phyloP scores from a whole-genome alignment of 2,113 vertebrate genomes.

The Columba janthina region DNA sequence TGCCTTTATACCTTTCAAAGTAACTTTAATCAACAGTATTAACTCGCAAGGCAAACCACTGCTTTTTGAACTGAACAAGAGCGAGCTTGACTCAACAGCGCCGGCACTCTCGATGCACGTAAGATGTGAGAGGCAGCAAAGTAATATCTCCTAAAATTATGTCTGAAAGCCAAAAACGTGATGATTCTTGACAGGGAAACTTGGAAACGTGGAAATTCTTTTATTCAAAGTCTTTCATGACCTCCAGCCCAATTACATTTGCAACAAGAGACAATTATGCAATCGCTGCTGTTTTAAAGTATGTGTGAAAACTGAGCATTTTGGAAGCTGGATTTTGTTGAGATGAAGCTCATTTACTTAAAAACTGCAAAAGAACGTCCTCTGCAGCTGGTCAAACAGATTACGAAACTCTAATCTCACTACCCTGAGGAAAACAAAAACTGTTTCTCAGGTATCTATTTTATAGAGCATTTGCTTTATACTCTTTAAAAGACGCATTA shows the following conservation, averaged over 20 bases:
- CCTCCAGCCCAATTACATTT: constrained; percentile 37
- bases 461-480: constrained; percentile 26
- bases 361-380: constrained; percentile 55
- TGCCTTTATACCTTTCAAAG: constrained; percentile 45
- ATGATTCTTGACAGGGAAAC: constrained; percentile 7
- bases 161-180: constrained; percentile 38
- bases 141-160: constrained; percentile 10
- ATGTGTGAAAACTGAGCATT: constrained; percentile 4
- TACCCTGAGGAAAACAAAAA: constrained; percentile 60
- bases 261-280: constrained; percentile 18
- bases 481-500: constrained; percentile 19
- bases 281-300: constrained; percentile 9
- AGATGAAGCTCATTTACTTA: constrained; percentile 64
- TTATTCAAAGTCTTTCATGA: constrained; percentile 46
- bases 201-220: constrained; percentile 43
- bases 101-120: not conserved
- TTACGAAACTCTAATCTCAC: constrained; percentile 63
- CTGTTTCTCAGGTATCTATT: constrained; percentile 56
- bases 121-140: constrained; percentile 8
- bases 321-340: constrained; percentile 17
- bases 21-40: constrained; percentile 13
- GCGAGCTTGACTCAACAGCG: constrained; percentile 4
- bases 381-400: constrained; percentile 72
- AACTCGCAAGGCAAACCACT: not conserved
- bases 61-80: constrained; percentile 44